These are phyloP conservation scores for Phalacrocorax brasilianus DNA, from an alignment of 2,113 vertebrate genomes.

Conservation along the genomic window DNA sequence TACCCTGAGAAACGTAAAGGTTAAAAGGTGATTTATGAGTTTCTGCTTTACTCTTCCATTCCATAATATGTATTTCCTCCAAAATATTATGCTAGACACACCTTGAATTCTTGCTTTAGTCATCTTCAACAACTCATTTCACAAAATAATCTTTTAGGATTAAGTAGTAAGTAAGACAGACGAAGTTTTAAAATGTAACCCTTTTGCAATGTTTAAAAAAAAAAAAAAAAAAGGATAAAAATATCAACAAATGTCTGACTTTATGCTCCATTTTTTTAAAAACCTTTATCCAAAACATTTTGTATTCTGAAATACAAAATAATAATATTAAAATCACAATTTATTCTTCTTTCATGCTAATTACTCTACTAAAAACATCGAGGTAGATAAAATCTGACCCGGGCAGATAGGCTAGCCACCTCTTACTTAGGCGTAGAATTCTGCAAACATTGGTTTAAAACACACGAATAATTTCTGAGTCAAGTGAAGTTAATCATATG, in stretches of 20 bases:
- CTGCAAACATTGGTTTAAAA: neutral
- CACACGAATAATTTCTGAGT: neutral
- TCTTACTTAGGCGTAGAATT: neutral
- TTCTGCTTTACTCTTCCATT: neutral
- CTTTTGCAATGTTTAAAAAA: neutral
- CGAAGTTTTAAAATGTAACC: neutral
- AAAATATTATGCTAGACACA: neutral
- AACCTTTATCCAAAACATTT: neutral
- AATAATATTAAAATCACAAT: neutral
- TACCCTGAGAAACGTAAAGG: neutral
- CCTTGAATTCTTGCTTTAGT: neutral
- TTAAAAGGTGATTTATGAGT: neutral
- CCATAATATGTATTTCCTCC: neutral
- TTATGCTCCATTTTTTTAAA: neutral
- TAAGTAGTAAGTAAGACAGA: neutral
- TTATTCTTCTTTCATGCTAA: neutral
- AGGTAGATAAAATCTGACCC: neutral
- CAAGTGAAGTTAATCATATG: neutral
- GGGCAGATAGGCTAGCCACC: neutral
- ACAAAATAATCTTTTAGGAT: neutral
- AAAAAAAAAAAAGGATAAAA: neutral
- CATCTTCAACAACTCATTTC: neutral
- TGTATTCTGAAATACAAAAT: neutral
- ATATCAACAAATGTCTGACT: neutral
- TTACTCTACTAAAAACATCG: neutral